These are phyloP conservation scores for Drosophila nigromelanica DNA, from an alignment of 1,140 invertebrate genomes.

Conservation along the genomic window DNA sequence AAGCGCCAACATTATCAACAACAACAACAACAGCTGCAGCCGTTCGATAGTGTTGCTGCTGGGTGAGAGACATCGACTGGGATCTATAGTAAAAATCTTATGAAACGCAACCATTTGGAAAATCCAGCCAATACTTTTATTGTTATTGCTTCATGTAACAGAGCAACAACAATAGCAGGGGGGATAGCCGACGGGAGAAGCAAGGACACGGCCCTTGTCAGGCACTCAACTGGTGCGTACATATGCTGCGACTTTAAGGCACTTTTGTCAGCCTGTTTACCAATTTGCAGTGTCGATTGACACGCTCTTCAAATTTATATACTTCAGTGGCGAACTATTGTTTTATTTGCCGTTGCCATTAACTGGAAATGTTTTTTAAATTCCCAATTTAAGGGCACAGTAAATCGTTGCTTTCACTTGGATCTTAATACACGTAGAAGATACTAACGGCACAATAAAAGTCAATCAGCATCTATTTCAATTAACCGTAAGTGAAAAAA, in stretches of 20 bases:
- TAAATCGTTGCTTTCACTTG: conserved; percentile 64
- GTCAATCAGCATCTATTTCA: conserved; percentile 80
- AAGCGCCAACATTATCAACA: conserved; percentile 33
- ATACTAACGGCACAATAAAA: conserved; percentile 66
- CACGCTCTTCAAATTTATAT: conserved; percentile 43
- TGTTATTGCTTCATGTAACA: conserved; percentile 75
- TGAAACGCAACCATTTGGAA: conserved; percentile 80
- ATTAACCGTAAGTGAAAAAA: conserved; percentile 65
- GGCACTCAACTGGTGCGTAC: conserved; percentile 37
- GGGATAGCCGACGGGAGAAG: neutral
- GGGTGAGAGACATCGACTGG: conserved; percentile 25
- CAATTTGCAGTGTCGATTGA: conserved; percentile 74
- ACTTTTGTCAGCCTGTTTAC: conserved; percentile 60
- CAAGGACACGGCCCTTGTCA: neutral
- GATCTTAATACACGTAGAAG: conserved; percentile 27
- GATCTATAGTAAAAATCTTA: conserved; percentile 51
- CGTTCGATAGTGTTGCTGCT: conserved; percentile 7
- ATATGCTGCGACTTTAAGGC: conserved; percentile 63
- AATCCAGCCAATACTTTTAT: conserved; percentile 82
- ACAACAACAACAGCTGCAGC: conserved; percentile 12
- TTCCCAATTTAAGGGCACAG: conserved; percentile 54
- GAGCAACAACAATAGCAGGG: conserved; percentile 24
- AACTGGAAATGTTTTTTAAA: conserved; percentile 47
- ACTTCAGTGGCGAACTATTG: neutral
- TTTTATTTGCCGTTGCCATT: neutral